phyloP scores from a whole-genome alignment of 2,797 vertebrate genomes.

The Melanotaenia trifasciata region DNA sequence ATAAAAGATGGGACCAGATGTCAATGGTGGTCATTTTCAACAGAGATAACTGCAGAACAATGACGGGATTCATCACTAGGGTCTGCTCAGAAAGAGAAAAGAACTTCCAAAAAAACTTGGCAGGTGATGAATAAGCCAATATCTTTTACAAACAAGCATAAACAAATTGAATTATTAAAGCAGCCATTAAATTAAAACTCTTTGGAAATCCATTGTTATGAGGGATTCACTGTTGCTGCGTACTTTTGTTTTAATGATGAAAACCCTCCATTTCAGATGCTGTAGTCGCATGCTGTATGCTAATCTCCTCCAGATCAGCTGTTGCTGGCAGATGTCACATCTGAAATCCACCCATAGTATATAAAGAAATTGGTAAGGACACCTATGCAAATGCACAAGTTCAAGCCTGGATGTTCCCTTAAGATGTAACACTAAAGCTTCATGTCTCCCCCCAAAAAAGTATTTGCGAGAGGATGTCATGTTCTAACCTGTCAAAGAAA shows the following conservation, averaged over 20 bases:
- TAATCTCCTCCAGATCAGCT: neutral
- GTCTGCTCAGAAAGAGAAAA: neutral
- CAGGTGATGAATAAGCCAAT: neutral
- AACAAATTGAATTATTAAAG: neutral
- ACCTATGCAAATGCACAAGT: neutral
- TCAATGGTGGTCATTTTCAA: neutral
- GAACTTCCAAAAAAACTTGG: neutral
- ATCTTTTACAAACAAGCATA: neutral
- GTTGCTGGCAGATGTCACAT: neutral
- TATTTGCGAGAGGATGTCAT: neutral
- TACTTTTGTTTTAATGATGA: neutral
- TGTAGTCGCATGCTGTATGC: neutral
- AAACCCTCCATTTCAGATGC: neutral
- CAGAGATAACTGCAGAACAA: neutral
- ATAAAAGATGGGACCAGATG: too few relatives aligned
- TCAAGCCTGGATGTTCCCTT: neutral
- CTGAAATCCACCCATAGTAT: neutral
- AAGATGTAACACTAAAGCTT: neutral
- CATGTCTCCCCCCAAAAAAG: neutral
- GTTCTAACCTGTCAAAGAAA: neutral
- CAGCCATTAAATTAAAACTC: neutral
- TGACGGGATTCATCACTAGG: neutral
- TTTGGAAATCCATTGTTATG: neutral
- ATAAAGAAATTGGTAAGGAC: neutral
- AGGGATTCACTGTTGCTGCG: neutral